A percentile compares a stretch with the other conserved stretches of the same genome.
Evolutionary conservation across 2,888 invertebrate genomes (phyloP).

Genomic region (Amphimallon solstitiale): DNA sequence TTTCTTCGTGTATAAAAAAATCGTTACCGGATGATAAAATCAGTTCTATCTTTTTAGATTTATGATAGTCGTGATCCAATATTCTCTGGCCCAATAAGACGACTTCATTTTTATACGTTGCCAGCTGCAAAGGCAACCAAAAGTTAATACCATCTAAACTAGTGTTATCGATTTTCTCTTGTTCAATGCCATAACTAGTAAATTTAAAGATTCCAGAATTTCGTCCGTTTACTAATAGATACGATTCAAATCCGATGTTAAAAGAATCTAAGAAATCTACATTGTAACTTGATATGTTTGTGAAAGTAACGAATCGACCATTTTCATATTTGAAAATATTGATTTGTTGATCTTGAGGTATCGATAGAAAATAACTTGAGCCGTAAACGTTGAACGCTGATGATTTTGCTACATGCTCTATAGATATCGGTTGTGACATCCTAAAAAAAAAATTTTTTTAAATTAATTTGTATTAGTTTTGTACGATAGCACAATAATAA

Average conservation of each 20-base stretch:
- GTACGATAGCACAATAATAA: too few species aligned
- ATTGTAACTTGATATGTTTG: constrained; percentile 46
- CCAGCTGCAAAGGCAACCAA: constrained; percentile 59
- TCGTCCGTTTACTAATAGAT: constrained; percentile 58
- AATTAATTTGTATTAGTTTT: too few species aligned
- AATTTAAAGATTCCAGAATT: constrained; percentile 57
- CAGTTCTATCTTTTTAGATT: constrained; percentile 53
- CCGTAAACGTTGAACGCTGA: constrained; percentile 52
- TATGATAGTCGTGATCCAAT: constrained; percentile 54
- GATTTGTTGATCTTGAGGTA: constrained; percentile 54
- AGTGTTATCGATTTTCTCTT: constrained; percentile 50
- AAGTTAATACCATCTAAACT: constrained; percentile 54
- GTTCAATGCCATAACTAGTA: constrained; percentile 48
- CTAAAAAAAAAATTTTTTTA: constrained; percentile 49
- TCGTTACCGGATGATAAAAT: constrained; percentile 55
- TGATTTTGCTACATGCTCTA: constrained; percentile 49
- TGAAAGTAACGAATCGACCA: constrained; percentile 49
- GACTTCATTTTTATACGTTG: constrained; percentile 63
- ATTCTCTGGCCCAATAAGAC: constrained; percentile 61
- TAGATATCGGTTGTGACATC: constrained; percentile 53
- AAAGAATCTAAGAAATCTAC: constrained; percentile 50
- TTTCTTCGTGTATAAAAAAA: constrained; percentile 60
- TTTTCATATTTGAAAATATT: constrained; percentile 52
- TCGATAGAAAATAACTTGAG: constrained; percentile 52
- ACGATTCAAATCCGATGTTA: constrained; percentile 57